These are phyloP conservation scores for Acholoe squamosa DNA, from an alignment of 2,888 invertebrate genomes.

Conservation along the genomic window DNA sequence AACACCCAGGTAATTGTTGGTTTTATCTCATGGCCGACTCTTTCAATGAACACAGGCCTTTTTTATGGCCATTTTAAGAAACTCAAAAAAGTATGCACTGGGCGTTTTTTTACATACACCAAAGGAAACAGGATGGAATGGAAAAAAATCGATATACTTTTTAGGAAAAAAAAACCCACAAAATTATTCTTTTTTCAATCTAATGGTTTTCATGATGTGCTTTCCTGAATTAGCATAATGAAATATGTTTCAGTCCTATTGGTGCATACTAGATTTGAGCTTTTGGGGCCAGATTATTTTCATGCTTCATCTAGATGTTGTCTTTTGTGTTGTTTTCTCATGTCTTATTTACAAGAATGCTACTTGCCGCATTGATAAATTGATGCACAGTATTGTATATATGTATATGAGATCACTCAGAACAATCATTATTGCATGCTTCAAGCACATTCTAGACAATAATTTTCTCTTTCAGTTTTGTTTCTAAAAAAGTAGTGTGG, in stretches of 20 bases:
- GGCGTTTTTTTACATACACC: no score
- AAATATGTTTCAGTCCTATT: no score
- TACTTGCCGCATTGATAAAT: not conserved
- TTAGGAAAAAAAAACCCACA: no score
- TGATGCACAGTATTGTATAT: no score
- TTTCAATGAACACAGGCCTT: not conserved
- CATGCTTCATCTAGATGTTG: not conserved
- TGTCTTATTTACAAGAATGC: not conserved
- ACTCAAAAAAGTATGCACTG: no score
- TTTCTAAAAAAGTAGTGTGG: not conserved
- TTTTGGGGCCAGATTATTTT: not conserved
- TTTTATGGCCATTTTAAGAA: no score
- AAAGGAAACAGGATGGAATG: no score
- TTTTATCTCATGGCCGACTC: constrained; percentile 35
- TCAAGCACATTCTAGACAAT: not conserved
- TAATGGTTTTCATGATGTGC: no score
- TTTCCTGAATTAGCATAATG: no score
- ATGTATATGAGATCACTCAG: not conserved
- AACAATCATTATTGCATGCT: not conserved
- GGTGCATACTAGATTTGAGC: not conserved
- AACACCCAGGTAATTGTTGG: constrained; percentile 63
- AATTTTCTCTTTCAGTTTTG: not conserved
- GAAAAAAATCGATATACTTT: no score
- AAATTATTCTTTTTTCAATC: no score
- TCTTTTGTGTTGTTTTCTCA: not conserved